A percentile compares a stretch with the other conserved stretches of the same genome.
Evolutionary conservation across 2,888 invertebrate species (phyloP).

Genomic region (Patella caerulea): DNA sequence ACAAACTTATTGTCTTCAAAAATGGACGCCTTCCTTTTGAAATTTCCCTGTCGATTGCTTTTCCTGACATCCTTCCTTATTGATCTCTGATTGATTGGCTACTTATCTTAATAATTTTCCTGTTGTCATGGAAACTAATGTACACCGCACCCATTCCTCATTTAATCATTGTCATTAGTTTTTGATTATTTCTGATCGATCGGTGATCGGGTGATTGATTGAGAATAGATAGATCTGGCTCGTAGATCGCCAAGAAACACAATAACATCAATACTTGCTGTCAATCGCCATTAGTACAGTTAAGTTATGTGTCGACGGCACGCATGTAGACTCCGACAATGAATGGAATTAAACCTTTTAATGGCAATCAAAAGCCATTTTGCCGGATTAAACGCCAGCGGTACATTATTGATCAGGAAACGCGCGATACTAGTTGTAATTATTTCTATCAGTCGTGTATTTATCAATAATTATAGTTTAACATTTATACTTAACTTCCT

Average conservation of each 20-base stretch:
- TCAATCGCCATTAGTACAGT: neutral
- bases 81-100: constrained; percentile 8
- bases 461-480: constrained; percentile 9
- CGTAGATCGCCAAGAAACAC: neutral
- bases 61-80: neutral
- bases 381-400: neutral
- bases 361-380: constrained; percentile 8
- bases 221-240: neutral
- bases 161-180: neutral
- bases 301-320: neutral
- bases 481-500: constrained; percentile 3
- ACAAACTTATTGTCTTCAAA: too few relatives aligned
- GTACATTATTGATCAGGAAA: neutral
- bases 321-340: neutral
- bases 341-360: constrained; percentile 7
- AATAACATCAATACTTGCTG: neutral
- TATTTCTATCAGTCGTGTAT: neutral
- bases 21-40: too few relatives aligned
- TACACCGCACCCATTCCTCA: neutral
- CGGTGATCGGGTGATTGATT: constrained; percentile 35
- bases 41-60: too few relatives aligned
- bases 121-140: constrained; percentile 12
- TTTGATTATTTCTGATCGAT: constrained; percentile 27
- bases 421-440: neutral
- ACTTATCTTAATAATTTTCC: constrained; percentile 2